A percentile compares a stretch with the other conserved stretches of the same genome.
phyloP scores from a whole-genome alignment of 2,113 vertebrate genomes.

The Ramphastos sulfuratus region DNA sequence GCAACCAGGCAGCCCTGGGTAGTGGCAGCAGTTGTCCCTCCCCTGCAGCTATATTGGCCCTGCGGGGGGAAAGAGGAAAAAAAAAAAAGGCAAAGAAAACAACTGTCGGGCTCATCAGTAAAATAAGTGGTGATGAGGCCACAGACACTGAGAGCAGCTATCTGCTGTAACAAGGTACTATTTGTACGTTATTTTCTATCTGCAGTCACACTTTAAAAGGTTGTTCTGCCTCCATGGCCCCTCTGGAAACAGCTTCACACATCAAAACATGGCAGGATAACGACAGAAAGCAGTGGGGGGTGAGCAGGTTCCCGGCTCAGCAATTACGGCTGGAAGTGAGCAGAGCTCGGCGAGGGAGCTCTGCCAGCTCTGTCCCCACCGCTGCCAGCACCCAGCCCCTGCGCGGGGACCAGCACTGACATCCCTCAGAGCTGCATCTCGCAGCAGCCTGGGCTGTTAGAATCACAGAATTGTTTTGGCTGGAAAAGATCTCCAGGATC shows the following conservation, averaged over 20 bases:
- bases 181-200: constrained; percentile 23
- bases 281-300: constrained; percentile 32
- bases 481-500: too few relatives aligned
- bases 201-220: constrained; percentile 56
- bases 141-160: background rate
- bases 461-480: too few relatives aligned
- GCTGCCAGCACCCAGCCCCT: background rate
- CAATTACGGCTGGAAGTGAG: constrained; percentile 11
- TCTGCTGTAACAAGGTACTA: constrained; percentile 31
- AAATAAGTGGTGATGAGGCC: constrained; percentile 31
- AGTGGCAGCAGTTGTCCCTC: background rate
- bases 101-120: constrained; percentile 20
- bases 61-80: background rate
- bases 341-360: background rate
- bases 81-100: background rate
- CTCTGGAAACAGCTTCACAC: constrained; percentile 40
- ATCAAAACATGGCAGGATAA: background rate
- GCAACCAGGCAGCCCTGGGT: background rate
- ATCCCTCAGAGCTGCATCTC: background rate
- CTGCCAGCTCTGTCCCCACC: background rate
- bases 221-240: constrained; percentile 32
- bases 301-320: background rate
- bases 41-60: background rate
- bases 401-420: rapidly evolving
- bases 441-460: background rate